Percentiles rank a stretch among this genome's conserved stretches.
These are phyloP conservation scores for Loxodonta africana DNA, from an alignment of 2,113 vertebrate species.

Conservation along the genomic window DNA sequence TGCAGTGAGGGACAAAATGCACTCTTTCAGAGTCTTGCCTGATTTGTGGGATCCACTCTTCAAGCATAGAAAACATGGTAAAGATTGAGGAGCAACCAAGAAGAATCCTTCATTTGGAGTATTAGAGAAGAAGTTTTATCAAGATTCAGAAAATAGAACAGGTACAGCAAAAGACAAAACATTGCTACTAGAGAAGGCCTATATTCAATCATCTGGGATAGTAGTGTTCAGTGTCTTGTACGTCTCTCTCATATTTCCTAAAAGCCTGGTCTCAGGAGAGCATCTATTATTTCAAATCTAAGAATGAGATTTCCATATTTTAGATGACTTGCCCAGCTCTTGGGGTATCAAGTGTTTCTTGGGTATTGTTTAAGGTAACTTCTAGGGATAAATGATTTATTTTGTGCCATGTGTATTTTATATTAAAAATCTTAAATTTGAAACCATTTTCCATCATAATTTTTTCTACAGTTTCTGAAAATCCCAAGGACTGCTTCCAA, in stretches of 20 bases:
- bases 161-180: background rate
- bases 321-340: slow-evolving; percentile 18
- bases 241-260: background rate
- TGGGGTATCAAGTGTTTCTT: background rate
- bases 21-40: background rate
- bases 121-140: background rate
- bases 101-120: background rate
- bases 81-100: background rate
- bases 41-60: background rate
- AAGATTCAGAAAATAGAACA: background rate
- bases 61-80: slow-evolving; percentile 15
- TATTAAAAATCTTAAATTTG: slow-evolving; percentile 31
- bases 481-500: background rate
- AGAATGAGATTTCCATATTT: background rate
- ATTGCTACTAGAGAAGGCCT: background rate
- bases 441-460: background rate
- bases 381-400: background rate
- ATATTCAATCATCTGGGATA: background rate
- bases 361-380: background rate
- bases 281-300: slow-evolving; percentile 32
- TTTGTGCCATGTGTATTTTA: slow-evolving; percentile 11
- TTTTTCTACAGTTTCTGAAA: slow-evolving; percentile 5
- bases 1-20: background rate
- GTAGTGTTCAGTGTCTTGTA: background rate
- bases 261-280: background rate